A percentile compares a stretch with the other conserved stretches of the same genome.
Conservation (phyloP, 2,113 vertebrate species). For the Chloropsis cyanopogon region DNA sequence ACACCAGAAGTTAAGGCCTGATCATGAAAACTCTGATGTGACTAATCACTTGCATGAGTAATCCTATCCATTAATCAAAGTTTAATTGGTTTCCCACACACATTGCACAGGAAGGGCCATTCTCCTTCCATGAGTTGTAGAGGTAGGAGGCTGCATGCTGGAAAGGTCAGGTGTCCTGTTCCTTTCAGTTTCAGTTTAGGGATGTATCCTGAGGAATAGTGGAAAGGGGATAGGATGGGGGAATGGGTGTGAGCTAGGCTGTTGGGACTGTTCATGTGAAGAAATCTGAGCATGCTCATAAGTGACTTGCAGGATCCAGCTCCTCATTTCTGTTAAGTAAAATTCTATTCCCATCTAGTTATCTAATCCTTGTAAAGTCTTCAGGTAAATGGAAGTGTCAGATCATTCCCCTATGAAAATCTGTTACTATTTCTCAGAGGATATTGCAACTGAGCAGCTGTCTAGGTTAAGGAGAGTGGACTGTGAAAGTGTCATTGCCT, state of each 20-base stretch:
- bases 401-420: background rate
- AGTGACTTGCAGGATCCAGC: background rate
- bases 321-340: background rate
- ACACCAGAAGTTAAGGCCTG: background rate
- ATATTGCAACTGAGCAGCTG: background rate
- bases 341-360: background rate
- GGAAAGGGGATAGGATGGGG: background rate
- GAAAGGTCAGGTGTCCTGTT: background rate
- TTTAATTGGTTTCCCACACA: background rate
- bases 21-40: constrained; percentile 4
- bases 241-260: background rate
- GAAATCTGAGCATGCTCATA: background rate
- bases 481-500: background rate
- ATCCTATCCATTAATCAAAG: background rate
- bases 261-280: background rate
- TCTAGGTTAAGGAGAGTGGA: background rate
- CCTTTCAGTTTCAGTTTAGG: background rate
- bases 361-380: background rate
- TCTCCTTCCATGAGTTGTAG: background rate
- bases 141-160: background rate
- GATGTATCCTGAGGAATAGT: background rate
- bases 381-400: background rate
- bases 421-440: background rate
- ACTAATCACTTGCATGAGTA: background rate
- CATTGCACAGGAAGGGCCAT: background rate